Percentiles rank a stretch among this genome's conserved stretches.
phyloP scores from a whole-genome alignment of 2,797 vertebrate genomes.

The Periparus ater region DNA sequence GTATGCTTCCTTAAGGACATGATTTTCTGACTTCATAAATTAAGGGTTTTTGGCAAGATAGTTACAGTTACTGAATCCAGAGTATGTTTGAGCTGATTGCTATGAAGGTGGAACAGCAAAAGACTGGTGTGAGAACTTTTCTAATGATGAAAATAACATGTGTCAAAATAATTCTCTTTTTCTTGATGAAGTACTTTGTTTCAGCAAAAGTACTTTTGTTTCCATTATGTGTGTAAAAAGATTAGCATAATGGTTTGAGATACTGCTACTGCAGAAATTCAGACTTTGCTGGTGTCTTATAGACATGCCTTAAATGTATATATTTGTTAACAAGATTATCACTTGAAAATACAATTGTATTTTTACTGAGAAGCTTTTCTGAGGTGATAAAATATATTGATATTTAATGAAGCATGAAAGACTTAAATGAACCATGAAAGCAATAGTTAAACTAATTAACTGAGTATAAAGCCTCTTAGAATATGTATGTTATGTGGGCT shows the following conservation, averaged over 20 bases:
- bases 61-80: neutral
- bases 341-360: conserved; percentile 64
- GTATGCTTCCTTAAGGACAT: neutral
- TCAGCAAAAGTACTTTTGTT: neutral
- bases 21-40: neutral
- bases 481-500: conserved; percentile 72
- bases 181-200: neutral
- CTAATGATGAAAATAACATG: neutral
- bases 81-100: neutral
- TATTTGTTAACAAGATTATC: conserved; percentile 73
- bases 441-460: conserved; percentile 85
- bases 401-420: conserved; percentile 86
- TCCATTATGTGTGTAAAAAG: conserved; percentile 13
- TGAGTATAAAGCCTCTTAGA: conserved; percentile 79
- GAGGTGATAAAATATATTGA: conserved; percentile 76
- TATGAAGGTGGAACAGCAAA: neutral
- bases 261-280: conserved; percentile 30
- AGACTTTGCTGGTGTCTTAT: conserved; percentile 44
- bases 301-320: conserved; percentile 68
- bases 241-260: conserved; percentile 53
- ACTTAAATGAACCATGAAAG: conserved; percentile 80
- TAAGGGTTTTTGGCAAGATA: neutral
- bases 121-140: neutral
- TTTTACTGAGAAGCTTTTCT: conserved; percentile 71
- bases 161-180: conserved; percentile 33